Percentiles rank a stretch among this genome's conserved stretches.
phyloP scores from a whole-genome alignment of 1,140 invertebrate genomes.

The Glossosoma conforme region DNA sequence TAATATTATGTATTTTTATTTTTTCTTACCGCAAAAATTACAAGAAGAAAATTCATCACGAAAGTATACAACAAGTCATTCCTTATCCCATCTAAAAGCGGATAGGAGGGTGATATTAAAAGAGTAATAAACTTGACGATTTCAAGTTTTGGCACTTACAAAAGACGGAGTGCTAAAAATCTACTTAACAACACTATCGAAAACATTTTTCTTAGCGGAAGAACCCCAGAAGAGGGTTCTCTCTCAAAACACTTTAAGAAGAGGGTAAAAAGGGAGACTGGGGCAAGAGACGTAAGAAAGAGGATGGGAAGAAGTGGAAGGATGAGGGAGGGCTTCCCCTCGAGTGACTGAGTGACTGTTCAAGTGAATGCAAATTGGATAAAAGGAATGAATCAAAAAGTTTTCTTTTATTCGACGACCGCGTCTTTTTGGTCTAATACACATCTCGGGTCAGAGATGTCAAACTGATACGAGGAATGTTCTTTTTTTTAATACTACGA shows the following conservation, averaged over 20 bases:
- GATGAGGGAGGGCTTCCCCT: constrained; percentile 14
- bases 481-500: too few species aligned
- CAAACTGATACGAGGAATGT: too few species aligned
- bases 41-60: too few species aligned
- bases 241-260: not conserved
- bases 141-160: too few species aligned
- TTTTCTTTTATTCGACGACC: constrained; percentile 24
- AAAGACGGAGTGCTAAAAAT: constrained; percentile 17
- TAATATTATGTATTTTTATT: too few species aligned
- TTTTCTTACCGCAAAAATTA: too few species aligned
- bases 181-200: constrained; percentile 29
- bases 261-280: not conserved
- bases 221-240: not conserved
- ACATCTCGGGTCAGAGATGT: too few species aligned
- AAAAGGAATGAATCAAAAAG: constrained; percentile 32
- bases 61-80: too few species aligned
- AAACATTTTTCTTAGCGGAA: constrained; percentile 25
- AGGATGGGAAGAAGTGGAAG: constrained; percentile 3
- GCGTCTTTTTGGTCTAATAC: constrained; percentile 20
- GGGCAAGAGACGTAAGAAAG: not conserved
- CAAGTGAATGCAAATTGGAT: constrained; percentile 33
- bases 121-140: too few species aligned
- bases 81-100: too few species aligned
- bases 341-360: constrained; percentile 31
- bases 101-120: too few species aligned